These are phyloP conservation scores for Dendrolimus pini DNA, from an alignment of 2,888 invertebrate genomes.

Conservation along the genomic window DNA sequence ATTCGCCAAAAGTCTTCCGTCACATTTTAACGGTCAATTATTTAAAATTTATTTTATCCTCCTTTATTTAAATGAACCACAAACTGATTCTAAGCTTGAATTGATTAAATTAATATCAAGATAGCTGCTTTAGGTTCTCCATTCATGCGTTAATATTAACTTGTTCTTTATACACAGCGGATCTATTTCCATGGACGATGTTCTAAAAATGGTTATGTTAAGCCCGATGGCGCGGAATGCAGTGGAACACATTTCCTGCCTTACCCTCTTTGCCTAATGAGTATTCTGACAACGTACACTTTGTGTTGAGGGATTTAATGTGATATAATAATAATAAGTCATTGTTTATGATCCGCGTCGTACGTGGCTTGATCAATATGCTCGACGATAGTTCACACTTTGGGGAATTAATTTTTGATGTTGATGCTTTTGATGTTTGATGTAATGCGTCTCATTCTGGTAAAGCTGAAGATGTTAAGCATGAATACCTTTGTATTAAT, in stretches of 20 bases:
- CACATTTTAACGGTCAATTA: too few species aligned
- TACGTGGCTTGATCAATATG: conserved; percentile 1
- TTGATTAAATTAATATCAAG: too few species aligned
- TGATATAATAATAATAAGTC: conserved; percentile 15
- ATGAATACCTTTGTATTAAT: too few species aligned
- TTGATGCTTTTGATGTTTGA: background rate
- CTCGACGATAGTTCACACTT: conserved; percentile 1
- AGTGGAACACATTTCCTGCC: conserved; percentile 44
- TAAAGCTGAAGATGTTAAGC: background rate
- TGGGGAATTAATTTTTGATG: background rate
- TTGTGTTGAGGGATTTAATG: conserved; percentile 26
- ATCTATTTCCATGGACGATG: conserved; percentile 23
- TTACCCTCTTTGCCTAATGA: conserved; percentile 24
- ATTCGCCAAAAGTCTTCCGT: too few species aligned
- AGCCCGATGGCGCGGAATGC: conserved; percentile 35
- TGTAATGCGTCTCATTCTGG: background rate
- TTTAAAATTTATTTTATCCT: too few species aligned
- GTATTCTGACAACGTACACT: conserved; percentile 36
- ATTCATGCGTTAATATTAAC: background rate
- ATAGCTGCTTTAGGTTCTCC: too few species aligned
- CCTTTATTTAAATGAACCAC: too few species aligned
- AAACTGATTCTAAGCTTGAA: too few species aligned
- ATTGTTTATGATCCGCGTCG: conserved; percentile 8
- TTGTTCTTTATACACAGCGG: background rate
- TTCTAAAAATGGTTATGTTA: conserved; percentile 41